These are phyloP conservation scores for Oryzaephilus surinamensis DNA, from an alignment of 1,140 invertebrate species.

Conservation along the genomic window DNA sequence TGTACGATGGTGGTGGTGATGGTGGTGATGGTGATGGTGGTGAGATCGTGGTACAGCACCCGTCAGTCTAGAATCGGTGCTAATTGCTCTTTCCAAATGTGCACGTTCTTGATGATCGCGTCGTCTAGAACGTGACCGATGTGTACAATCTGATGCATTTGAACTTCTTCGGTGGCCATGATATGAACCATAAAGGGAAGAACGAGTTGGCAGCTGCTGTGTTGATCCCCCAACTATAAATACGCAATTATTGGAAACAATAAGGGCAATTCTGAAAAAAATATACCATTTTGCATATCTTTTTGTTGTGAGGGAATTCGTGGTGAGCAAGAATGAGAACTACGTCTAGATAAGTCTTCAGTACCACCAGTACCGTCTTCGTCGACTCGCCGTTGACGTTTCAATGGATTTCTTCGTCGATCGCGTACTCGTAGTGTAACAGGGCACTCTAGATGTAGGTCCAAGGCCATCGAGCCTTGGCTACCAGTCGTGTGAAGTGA, in stretches of 20 bases:
- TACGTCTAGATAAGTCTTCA: conserved; percentile 17
- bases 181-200: conserved; percentile 8
- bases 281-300: conserved; percentile 8
- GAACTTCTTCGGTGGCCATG: conserved; percentile 25
- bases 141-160: conserved; percentile 33
- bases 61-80: conserved; percentile 31
- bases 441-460: conserved; percentile 55
- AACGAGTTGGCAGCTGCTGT: conserved; percentile 20
- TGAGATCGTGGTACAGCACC: conserved; percentile 29
- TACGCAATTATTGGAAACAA: not conserved
- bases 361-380: conserved; percentile 41
- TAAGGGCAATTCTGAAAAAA: not conserved
- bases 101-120: conserved; percentile 24
- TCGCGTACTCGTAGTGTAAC: conserved; percentile 59
- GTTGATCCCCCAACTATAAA: conserved; percentile 18
- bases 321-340: conserved; percentile 25
- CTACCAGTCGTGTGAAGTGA: conserved; percentile 45
- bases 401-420: conserved; percentile 56
- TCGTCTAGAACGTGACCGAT: conserved; percentile 23
- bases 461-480: conserved; percentile 59
- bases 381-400: conserved; percentile 60
- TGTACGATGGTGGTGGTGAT: conserved; percentile 10
- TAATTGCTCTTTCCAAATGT: conserved; percentile 30
- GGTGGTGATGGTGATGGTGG: conserved; percentile 22
- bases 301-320: conserved; percentile 13